Base-by-base conservation (phyloP, 35 echinoderm and acorn worm species). In the Hemicentrotus pulcherrimus region DNA sequence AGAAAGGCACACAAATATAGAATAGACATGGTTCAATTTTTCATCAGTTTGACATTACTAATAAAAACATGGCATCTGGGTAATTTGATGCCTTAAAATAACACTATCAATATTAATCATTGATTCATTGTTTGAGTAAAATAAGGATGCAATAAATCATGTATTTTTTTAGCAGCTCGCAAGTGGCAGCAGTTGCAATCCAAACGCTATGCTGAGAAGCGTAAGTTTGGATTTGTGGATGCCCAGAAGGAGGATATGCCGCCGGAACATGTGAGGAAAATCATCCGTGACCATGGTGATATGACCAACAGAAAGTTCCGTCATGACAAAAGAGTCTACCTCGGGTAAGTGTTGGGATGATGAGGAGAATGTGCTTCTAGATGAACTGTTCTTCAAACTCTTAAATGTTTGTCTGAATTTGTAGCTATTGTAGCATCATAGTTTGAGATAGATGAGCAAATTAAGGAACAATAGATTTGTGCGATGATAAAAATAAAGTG, bases 241-340 rank as follows among this genome's bases (percentile, higher is more conserved):
- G 98, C 98, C 32, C 97, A 97, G 94, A 98, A 98, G 59, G 97
- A 98, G 65, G 98, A 99, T 95, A 99, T 99, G 98, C 98, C 98
- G 1, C 98, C 98, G 60, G 98, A 99, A 86, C 98, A 99, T 96
- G 98, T 99, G 19, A 91, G 98, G 45, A 99, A 99, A 86, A 99
- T 99, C 94, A 99, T 99, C 88, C 94, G 98, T 61, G 98, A 99
- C 94, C 98, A 99, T 86, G 98, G 98, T 4, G 98, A 99, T 92
- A 99, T 99, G 97, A 99, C 98, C 18, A 99, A 99, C 95, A 96
- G 98, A 86, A 99, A 99, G 71, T 99, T 99, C 94, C 95, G 98
- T 90, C 98, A 98, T 61, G 97, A 99, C 88, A 98, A 99, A 61
- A 96, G 98, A 97, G 97, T 99, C 31, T 99, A 99, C 47, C 92